Evolutionary conservation across 2,888 invertebrate genomes (phyloP), one percentile per base, ranked within the genome.

Genomic region (Ormia ochracea): DNA sequence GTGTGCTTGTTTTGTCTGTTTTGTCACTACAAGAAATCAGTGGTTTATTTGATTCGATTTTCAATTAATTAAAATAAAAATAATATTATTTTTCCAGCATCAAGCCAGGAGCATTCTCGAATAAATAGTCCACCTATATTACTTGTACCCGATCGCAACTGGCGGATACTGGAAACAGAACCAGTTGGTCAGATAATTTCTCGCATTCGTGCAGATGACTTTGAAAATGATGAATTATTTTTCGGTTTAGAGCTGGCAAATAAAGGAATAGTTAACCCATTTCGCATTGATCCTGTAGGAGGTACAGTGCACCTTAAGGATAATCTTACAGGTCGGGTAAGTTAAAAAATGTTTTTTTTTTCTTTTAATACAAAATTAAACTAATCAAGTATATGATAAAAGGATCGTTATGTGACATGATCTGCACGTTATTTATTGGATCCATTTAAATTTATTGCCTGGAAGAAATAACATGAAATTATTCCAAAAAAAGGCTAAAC

Each of bases 261-360:
- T 36, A 82, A 73, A 23, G 81, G 78, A 73, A 82, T 83, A 80
- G 85, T 84, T 4, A 90, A 94, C 21, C 96, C 96, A 1, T 96
- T 96, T 87, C 90, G 91, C 50, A 96, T 97, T 79, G 93, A 96
- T 88, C 92, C 93, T 38, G 90, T 90, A 3, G 94, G 94, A 0
- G 96, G 96, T 31, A 93, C 93, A 4, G 94, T 96, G 63, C 94
- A 93, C 84, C 92, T 96, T 58, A 96, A 96, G 85, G 94, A 96
- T 85, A 94, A 95, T 0, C 91, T 96, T 33, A 89, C 90, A 84
- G 94, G 94, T 86, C 92, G 94, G 91, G 96, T 96, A 91, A 92
- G 92, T 89, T 54, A 3, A 38, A 43, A 14, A 48, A n/a, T 6
- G 17, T n/a, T 28, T 28, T 17, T n/a, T n/a, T n/a, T n/a, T n/a